These are phyloP conservation scores for Micrasema minimum DNA, from an alignment of 1,140 invertebrate genomes.

Conservation along the genomic window DNA sequence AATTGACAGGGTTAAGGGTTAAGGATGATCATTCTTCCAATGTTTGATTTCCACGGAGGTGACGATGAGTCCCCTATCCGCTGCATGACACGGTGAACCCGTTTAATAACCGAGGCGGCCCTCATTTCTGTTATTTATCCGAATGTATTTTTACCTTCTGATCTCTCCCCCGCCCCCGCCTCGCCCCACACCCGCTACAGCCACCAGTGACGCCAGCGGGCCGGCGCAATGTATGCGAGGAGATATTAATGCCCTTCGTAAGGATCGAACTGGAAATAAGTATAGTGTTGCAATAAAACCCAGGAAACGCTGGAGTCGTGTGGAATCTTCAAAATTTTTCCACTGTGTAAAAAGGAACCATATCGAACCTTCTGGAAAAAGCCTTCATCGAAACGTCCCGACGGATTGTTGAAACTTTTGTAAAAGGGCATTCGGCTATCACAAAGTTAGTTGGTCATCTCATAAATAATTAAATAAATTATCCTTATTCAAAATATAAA, in stretches of 20 bases:
- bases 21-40: not conserved
- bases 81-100: conserved; percentile 1
- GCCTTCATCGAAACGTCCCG: too few species aligned
- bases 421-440: too few species aligned
- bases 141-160: conserved; percentile 36
- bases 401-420: too few species aligned
- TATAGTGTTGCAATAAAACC: too few species aligned
- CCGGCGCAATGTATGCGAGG: conserved; percentile 29
- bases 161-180: not conserved
- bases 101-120: conserved; percentile 25
- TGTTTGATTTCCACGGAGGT: not conserved
- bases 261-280: not conserved
- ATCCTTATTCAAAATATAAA: too few species aligned
- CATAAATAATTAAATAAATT: too few species aligned
- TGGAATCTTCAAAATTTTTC: too few species aligned
- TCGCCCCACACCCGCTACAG: not conserved
- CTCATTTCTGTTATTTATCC: conserved; percentile 31
- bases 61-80: not conserved
- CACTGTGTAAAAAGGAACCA: too few species aligned
- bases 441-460: too few species aligned
- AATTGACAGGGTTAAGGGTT: not conserved
- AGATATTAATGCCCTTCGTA: conserved; percentile 30
- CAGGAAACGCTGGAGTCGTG: too few species aligned
- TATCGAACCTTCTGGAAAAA: not conserved
- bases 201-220: conserved; percentile 20